Evolutionary conservation across 2,113 vertebrate species (phyloP).

Genomic region (Anthoscopus minutus): DNA sequence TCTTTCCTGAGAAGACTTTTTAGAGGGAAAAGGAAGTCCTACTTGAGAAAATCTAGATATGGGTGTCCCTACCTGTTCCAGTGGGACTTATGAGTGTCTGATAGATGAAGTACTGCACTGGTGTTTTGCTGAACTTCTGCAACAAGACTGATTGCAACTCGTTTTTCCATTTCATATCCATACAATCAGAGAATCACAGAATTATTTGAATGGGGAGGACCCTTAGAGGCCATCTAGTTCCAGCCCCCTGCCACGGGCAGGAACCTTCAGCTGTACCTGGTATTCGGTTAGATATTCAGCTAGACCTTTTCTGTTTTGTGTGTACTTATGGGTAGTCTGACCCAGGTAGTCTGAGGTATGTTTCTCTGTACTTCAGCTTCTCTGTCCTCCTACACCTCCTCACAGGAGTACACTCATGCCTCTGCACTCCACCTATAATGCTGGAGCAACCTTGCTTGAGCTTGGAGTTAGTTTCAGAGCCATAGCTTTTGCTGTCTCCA

Average conservation of each 20-base stretch:
- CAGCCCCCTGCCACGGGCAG: not conserved
- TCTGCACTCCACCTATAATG: rapidly evolving
- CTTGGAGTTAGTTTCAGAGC: not conserved
- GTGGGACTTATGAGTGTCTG: rapidly evolving
- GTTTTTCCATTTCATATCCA: not conserved
- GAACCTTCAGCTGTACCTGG: not conserved
- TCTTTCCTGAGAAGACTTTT: not conserved
- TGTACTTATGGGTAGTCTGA: not conserved
- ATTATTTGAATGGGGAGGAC: not conserved
- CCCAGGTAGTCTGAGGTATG: not conserved
- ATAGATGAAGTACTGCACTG: not conserved
- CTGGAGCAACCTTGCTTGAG: not conserved
- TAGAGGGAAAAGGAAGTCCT: not conserved
- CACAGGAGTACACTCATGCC: rapidly evolving
- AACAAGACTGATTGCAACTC: not conserved
- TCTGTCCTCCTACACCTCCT: too few species aligned
- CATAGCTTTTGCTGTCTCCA: rapidly evolving
- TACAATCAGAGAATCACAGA: not conserved
- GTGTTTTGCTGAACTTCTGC: not conserved
- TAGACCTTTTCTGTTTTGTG: not conserved
- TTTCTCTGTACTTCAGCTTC: not conserved
- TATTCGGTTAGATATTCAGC: not conserved
- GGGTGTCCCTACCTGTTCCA: rapidly evolving
- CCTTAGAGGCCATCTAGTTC: not conserved
- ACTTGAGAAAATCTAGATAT: not conserved